phyloP scores from a whole-genome alignment of 2,113 vertebrate genomes.

The Clarias batrachus region DNA sequence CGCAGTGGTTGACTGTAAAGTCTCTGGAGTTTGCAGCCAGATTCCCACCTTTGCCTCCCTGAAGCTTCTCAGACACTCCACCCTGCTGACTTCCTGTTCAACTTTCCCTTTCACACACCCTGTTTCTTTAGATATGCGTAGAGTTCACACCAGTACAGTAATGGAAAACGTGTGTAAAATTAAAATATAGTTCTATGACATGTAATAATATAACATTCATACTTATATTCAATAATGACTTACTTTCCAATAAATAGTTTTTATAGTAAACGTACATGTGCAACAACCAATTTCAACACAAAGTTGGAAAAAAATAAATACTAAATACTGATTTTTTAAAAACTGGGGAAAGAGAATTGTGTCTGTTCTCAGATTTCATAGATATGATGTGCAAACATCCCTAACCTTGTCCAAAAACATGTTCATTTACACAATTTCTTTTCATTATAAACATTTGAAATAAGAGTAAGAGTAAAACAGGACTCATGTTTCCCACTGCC shows the following conservation, averaged over 20 bases:
- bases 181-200: neutral
- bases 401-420: neutral
- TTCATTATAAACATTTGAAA: neutral
- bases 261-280: neutral
- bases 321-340: neutral
- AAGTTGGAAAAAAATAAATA: neutral
- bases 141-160: neutral
- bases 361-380: neutral
- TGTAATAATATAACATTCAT: neutral
- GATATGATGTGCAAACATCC: neutral
- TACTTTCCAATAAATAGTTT: neutral
- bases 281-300: neutral
- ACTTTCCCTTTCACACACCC: conserved; percentile 52
- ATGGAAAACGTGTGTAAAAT: neutral
- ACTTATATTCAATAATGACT: neutral
- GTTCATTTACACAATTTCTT: neutral
- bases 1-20: neutral
- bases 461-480: neutral
- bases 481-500: neutral
- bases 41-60: conserved; percentile 38
- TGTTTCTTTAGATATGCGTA: neutral
- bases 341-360: neutral
- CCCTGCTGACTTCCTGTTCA: conserved; percentile 60
- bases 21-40: neutral
- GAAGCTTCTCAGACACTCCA: conserved; percentile 42